Percentiles rank a stretch among this genome's conserved stretches.
Conservation (phyloP, 2,888 invertebrate species). For the Ferrisia virgata region DNA sequence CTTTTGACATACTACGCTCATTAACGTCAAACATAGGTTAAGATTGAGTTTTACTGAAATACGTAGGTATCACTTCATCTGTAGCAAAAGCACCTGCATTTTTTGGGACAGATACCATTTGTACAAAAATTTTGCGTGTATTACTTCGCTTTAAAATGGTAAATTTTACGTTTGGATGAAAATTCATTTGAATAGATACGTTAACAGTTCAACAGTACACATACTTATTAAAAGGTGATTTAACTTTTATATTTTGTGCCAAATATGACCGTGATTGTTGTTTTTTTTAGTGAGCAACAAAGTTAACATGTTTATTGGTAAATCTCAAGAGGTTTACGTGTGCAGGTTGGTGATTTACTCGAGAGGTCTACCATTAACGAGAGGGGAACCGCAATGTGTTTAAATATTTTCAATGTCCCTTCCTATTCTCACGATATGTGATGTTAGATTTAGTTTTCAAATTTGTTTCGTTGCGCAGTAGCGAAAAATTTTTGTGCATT, state of each 20-base stretch:
- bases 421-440: not conserved
- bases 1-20: too few relatives aligned
- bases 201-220: too few relatives aligned
- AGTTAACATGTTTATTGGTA: not conserved
- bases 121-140: too few relatives aligned
- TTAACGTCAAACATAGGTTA: too few relatives aligned
- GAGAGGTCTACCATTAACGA: not conserved
- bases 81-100: too few relatives aligned
- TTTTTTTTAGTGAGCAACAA: constrained; percentile 3
- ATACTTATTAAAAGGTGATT: not conserved
- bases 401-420: not conserved
- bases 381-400: not conserved
- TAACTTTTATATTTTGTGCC: not conserved
- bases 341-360: not conserved
- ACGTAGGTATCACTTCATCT: too few relatives aligned
- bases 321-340: constrained; percentile 21
- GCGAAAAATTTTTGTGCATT: not conserved
- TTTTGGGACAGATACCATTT: too few relatives aligned
- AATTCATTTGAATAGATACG: too few relatives aligned
- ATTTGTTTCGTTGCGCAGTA: not conserved
- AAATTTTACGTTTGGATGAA: too few relatives aligned
- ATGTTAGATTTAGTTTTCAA: not conserved
- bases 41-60: too few relatives aligned
- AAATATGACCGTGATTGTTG: not conserved
- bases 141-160: too few relatives aligned